Conservation (phyloP, 2,113 vertebrate species). For the Suncus etruscus region DNA sequence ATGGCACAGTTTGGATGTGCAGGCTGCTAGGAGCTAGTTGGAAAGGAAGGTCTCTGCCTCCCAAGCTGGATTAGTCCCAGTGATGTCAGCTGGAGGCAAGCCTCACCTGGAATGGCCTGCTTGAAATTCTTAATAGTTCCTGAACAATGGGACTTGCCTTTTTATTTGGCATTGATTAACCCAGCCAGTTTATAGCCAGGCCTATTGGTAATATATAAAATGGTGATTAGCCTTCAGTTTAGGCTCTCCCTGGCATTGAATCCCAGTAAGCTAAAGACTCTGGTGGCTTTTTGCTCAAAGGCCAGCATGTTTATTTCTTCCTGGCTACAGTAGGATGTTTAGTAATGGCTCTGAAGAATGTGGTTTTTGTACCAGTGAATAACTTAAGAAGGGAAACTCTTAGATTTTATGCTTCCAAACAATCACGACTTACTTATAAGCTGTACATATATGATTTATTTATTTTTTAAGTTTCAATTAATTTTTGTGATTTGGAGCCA, state of each 20-base stretch:
- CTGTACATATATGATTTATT: neutral
- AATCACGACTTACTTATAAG: conserved; percentile 43
- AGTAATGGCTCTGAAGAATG: conserved; percentile 39
- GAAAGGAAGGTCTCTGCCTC: too few species aligned
- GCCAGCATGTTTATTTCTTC: conserved; percentile 7
- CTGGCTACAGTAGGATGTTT: neutral
- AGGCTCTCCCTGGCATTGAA: too few species aligned
- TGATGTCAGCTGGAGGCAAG: too few species aligned
- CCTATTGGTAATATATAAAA: neutral
- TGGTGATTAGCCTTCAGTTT: neutral
- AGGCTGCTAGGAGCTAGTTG: too few species aligned
- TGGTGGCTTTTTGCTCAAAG: neutral
- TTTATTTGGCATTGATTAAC: neutral
- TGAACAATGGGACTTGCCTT: neutral
- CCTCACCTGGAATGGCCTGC: too few species aligned
- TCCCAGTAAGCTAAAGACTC: neutral
- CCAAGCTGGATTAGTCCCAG: too few species aligned
- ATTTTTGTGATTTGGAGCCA: too few species aligned
- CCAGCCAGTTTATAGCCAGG: conserved; percentile 2
- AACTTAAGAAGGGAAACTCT: neutral
- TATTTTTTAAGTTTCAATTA: too few species aligned
- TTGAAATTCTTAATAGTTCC: conserved; percentile 45
- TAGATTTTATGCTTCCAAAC: neutral
- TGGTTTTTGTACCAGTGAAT: conserved; percentile 9
- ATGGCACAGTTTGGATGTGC: too few species aligned